Evolutionary conservation across 2,888 invertebrate species (phyloP).

Genomic region (Exephanes ischioxanthus): DNA sequence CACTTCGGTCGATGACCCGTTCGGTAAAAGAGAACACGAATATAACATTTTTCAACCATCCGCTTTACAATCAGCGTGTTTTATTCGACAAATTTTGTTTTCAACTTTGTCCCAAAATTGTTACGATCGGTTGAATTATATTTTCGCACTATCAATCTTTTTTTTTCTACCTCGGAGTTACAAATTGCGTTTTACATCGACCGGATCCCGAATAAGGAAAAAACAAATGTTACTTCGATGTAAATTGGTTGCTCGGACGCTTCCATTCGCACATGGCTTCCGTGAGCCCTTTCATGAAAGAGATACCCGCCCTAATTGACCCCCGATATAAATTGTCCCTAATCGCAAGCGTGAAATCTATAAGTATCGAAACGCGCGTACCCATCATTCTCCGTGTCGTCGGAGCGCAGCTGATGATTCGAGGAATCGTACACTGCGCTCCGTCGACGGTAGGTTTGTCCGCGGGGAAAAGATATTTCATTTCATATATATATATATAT

Average conservation of each 20-base stretch:
- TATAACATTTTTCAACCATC: not conserved
- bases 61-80: not conserved
- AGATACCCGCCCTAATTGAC: constrained; percentile 14
- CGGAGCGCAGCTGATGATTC: constrained; percentile 5
- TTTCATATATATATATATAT: not conserved
- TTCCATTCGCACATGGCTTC: not conserved
- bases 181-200: not conserved
- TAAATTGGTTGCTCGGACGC: constrained; percentile 5
- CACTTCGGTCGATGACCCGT: not conserved
- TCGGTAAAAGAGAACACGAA: not conserved
- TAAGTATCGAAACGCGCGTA: constrained; percentile 30
- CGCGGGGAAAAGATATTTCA: not conserved
- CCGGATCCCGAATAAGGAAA: not conserved
- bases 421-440: not conserved
- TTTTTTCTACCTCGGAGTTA: not conserved
- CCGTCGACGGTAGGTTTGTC: not conserved
- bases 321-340: constrained; percentile 30
- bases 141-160: not conserved
- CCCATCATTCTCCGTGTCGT: not conserved
- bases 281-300: constrained; percentile 19
- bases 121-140: not conserved
- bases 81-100: not conserved
- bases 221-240: constrained; percentile 12
- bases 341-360: constrained; percentile 40
- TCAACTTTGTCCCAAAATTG: not conserved